Evolutionary conservation across 2,888 invertebrate species (phyloP), one percentile per base, ranked within the genome.

Genomic region (Desoria tigrina): DNA sequence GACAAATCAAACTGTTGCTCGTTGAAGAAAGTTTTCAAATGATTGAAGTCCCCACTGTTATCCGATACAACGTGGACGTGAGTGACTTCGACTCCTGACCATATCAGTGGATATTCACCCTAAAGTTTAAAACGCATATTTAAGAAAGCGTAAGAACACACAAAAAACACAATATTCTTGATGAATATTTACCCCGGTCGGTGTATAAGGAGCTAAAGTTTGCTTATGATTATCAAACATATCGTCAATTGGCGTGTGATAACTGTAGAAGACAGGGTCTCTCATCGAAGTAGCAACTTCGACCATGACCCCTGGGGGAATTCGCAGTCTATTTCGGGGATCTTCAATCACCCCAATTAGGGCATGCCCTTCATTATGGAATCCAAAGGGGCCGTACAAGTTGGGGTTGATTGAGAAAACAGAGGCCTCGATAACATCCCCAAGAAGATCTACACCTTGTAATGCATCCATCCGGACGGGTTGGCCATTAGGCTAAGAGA

Each of bases 241-340:
- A 73, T 89, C 88, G 77, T 92, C 89, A 23, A 92, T 82, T 78
- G 86, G 88, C 0, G 88, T 84, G 78, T 92, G 92, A 89, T 89
- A 91, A 78, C 89, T 86, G 82, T 92, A 92, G 83, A 92, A 92
- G 24, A 89, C 81, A 0, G 92, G 92, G 81, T 92, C 92, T 1
- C 92, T 84, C 91, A 92, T 91, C 0, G 92, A 90, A 0, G 91
- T 92, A 0, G 90, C 86, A 9, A 49, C 53, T 21, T 53, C 53
- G 6, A 53, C 7, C 53, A 53, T 53, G 24, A 53, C 53, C 9
- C 53, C 53, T 11, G 53, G 53, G 7, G 53, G 53, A 23, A 53
- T 6, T 26, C 9, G 9, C 7, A 27, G 21, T n/a, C 53, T 6
- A 26, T 53, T 53, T 24, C 9, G 21, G 11, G 53, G 53, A 53